phyloP scores from a whole-genome alignment of 2,888 invertebrate species.

The Caenorhabditis sp. region DNA sequence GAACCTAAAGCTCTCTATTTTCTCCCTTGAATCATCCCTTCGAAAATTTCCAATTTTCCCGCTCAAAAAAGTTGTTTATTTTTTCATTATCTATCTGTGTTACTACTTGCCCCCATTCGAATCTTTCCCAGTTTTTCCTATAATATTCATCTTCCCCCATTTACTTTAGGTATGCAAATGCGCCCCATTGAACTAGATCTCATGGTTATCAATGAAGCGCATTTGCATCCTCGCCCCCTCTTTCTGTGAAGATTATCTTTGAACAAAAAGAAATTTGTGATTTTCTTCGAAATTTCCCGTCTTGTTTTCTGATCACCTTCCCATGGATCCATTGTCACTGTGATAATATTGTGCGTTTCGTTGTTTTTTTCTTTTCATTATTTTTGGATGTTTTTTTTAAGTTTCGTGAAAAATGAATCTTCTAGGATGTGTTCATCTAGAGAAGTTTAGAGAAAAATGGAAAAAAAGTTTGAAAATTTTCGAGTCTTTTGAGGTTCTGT shows the following conservation, averaged over 20 bases:
- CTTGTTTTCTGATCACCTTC: slow-evolving; percentile 50
- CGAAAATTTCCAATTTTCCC: not conserved
- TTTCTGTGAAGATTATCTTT: slow-evolving; percentile 40
- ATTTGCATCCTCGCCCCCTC: not conserved
- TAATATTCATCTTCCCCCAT: not conserved
- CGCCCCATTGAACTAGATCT: no score
- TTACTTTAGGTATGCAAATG: no score
- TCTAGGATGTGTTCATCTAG: no score
- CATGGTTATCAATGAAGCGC: not conserved
- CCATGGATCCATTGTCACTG: slow-evolving; percentile 46
- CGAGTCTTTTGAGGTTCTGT: no score
- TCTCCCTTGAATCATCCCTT: not conserved
- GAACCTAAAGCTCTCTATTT: no score
- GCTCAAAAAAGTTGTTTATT: no score
- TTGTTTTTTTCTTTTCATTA: not conserved
- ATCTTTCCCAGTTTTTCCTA: not conserved
- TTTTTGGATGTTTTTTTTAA: not conserved
- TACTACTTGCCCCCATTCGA: not conserved
- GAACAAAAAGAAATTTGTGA: slow-evolving; percentile 8
- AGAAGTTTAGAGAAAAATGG: not conserved
- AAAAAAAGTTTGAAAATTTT: no score
- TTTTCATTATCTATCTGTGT: no score
- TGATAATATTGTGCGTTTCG: slow-evolving; percentile 50
- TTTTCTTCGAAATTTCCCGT: not conserved
- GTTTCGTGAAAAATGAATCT: no score